A percentile compares a stretch with the other conserved stretches of the same genome.
These are phyloP conservation scores for Thunnus maccoyii DNA, from an alignment of 2,113 vertebrate genomes.

Conservation along the genomic window DNA sequence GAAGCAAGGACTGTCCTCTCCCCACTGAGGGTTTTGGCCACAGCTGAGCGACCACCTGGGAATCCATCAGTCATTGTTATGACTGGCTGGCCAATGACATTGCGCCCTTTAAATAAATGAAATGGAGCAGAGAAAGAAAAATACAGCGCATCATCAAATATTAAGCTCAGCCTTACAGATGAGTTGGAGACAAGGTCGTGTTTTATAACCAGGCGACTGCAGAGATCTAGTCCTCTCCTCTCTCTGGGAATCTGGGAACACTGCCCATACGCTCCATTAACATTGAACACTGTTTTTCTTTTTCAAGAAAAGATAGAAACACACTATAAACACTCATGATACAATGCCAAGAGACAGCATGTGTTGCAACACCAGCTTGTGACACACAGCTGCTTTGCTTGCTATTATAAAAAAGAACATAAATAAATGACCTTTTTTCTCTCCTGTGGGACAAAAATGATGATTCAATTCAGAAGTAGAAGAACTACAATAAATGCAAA, in stretches of 20 bases:
- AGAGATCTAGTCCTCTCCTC: conserved; percentile 24
- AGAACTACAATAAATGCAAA: neutral
- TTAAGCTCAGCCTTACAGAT: conserved; percentile 54
- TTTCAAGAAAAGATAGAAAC: conserved; percentile 17
- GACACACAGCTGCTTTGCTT: conserved; percentile 20
- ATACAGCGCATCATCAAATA: conserved; percentile 68
- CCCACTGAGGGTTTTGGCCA: conserved; percentile 14
- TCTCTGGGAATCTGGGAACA: conserved; percentile 62
- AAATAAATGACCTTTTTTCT: conserved; percentile 8
- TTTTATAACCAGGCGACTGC: conserved; percentile 59
- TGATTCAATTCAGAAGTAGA: neutral
- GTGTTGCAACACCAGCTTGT: conserved; percentile 24
- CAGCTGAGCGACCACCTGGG: conserved; percentile 47
- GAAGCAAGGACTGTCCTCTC: neutral
- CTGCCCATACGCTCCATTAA: conserved; percentile 51
- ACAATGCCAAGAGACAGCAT: conserved; percentile 27
- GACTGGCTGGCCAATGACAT: conserved; percentile 39
- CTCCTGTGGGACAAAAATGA: neutral
- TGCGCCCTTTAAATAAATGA: conserved; percentile 53
- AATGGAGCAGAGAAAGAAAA: conserved; percentile 56
- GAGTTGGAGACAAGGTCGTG: conserved; percentile 62
- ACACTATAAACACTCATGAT: conserved; percentile 31
- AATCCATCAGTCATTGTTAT: conserved; percentile 61
- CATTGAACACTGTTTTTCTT: conserved; percentile 26
- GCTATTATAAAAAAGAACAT: conserved; percentile 3